Percentiles rank a stretch among this genome's conserved stretches.
These are phyloP conservation scores for Yponomeuta evonymella DNA, from an alignment of 2,888 invertebrate genomes.

Conservation along the genomic window DNA sequence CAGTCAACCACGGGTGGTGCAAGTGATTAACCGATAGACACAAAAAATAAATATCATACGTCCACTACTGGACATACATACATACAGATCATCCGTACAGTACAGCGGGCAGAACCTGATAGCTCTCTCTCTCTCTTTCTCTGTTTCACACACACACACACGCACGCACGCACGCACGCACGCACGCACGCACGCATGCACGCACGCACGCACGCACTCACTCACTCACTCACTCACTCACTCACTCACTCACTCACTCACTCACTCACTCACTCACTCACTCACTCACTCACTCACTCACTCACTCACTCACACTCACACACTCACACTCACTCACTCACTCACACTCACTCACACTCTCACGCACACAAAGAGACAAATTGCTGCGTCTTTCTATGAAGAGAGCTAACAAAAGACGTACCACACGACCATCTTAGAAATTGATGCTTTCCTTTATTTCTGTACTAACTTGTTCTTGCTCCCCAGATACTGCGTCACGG, in stretches of 20 bases:
- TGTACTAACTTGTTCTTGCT: slow-evolving; percentile 39
- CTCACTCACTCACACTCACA: not conserved
- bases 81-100: too few relatives aligned
- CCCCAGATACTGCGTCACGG: slow-evolving; percentile 42
- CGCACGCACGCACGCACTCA: not conserved
- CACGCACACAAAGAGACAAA: not conserved
- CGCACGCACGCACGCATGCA: too few relatives aligned
- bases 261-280: not conserved
- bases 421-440: too few relatives aligned
- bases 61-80: too few relatives aligned
- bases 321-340: not conserved
- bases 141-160: too few relatives aligned
- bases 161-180: too few relatives aligned
- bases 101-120: too few relatives aligned
- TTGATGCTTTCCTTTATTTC: not conserved
- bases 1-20: too few relatives aligned
- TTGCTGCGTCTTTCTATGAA: not conserved
- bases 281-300: not conserved
- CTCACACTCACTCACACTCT: not conserved
- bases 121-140: too few relatives aligned
- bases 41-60: too few relatives aligned
- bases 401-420: too few relatives aligned
- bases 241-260: not conserved
- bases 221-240: not conserved
- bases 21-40: too few relatives aligned